phyloP scores from a whole-genome alignment of 2,113 vertebrate genomes.

The Ginglymostoma cirratum region DNA sequence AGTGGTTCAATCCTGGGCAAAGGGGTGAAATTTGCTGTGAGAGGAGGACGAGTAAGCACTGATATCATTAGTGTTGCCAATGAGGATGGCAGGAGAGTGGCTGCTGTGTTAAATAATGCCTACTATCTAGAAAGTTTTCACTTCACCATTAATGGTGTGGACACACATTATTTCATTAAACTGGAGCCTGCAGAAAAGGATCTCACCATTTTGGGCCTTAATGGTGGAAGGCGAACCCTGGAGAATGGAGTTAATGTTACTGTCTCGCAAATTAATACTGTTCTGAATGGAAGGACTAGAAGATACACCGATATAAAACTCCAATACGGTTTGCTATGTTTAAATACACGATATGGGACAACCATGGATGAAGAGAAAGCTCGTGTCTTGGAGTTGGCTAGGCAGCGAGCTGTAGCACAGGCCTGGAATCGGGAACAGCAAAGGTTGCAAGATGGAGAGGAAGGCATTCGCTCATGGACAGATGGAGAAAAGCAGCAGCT shows the following conservation, averaged over 20 bases:
- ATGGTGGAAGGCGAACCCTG: slow-evolving; percentile 78
- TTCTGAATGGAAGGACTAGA: slow-evolving; percentile 84
- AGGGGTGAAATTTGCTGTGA: slow-evolving; percentile 86
- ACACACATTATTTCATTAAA: slow-evolving; percentile 93
- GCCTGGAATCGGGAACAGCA: slow-evolving; percentile 86
- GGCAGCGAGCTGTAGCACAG: slow-evolving; percentile 74
- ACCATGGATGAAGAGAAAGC: slow-evolving; percentile 83
- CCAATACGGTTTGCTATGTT: slow-evolving; percentile 68
- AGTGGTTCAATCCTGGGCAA: slow-evolving; percentile 83
- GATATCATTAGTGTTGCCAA: slow-evolving; percentile 93
- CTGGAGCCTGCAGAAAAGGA: slow-evolving; percentile 76
- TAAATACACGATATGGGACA: slow-evolving; percentile 89
- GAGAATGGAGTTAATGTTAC: slow-evolving; percentile 94
- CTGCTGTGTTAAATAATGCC: slow-evolving; percentile 80
- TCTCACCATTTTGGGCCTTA: slow-evolving; percentile 85
- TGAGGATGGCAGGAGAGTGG: slow-evolving; percentile 82
- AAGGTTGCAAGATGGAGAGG: slow-evolving; percentile 88
- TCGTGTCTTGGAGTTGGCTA: slow-evolving; percentile 80
- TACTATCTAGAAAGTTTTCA: slow-evolving; percentile 85
- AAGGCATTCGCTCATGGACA: slow-evolving; percentile 86
- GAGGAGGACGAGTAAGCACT: slow-evolving; percentile 75
- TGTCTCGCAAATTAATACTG: slow-evolving; percentile 87
- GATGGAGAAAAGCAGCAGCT: slow-evolving; percentile 91
- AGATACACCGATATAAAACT: slow-evolving; percentile 92
- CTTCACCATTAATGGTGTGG: slow-evolving; percentile 79